Base-by-base conservation (phyloP, 2,113 vertebrate genomes). In the Heptranchias perlo region DNA sequence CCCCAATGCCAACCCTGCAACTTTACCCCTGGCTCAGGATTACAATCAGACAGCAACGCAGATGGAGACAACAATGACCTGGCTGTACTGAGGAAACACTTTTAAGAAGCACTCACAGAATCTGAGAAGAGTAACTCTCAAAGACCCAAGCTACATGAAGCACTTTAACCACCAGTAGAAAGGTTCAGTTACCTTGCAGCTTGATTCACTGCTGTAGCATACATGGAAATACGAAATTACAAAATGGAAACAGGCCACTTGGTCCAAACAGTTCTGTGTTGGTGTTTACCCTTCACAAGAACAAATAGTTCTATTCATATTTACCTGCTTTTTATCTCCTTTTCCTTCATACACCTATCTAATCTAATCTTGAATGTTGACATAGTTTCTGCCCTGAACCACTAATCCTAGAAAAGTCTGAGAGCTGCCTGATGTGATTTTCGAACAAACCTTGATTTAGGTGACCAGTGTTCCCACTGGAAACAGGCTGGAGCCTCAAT, bases 51-150 rank as follows among this genome's bases (percentile, higher is more conserved):
- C 65, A 69, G 52, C 94, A 47, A 2, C 52, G 91, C 94, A 95
- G 94, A 95, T 47, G 13, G 64, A 95, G 94, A 95, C 64, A 95
- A 95, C 94, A 95, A 95, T 49, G 94, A 18, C 44, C 21, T 52
- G 65, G 94, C 28, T 95, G 94, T 95, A 95, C 91, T 64, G 91
- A 69, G 47, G 64, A 95, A 95, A 95, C 65, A 67, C 94, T 95
- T 95, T 95, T 52, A 93, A 93, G 44, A 69, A 95, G 65, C 62
- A 69, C 47, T 95, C 94, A 52, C 49, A 31, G 94, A 69, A 95
- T 49, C 64, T 95, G 65, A 73, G 94, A 95, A 95, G 64, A 67
- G 44, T 67, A 44, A 67, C 47, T 69, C 65, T 52, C 28, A 94
- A 52, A 31, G 39, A 69, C 14, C 52, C 87, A 58, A 28, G 87